A percentile compares a stretch with the other conserved stretches of the same genome.
Evolutionary conservation across 1,140 invertebrate species (phyloP).

Genomic region (Pachyrhynchus sulphureomaculatus): DNA sequence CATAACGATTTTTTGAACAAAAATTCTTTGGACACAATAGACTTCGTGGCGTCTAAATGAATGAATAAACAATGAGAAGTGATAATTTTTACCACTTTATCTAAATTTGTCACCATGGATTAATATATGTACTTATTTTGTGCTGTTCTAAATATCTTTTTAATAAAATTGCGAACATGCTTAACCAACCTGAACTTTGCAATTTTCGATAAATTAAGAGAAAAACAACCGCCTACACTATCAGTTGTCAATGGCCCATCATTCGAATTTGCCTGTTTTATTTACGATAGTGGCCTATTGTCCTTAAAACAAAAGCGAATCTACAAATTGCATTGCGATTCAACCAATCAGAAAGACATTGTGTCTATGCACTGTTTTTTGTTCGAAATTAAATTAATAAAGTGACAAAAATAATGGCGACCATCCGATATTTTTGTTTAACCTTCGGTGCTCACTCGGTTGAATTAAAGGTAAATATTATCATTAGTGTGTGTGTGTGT

Average conservation of each 20-base stretch:
- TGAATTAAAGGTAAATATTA: slow-evolving; percentile 40
- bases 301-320: slow-evolving; percentile 45
- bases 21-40: too few relatives aligned
- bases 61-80: too few relatives aligned
- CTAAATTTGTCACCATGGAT: too few relatives aligned
- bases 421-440: slow-evolving; percentile 41
- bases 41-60: too few relatives aligned
- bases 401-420: slow-evolving; percentile 41
- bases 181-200: slow-evolving; percentile 18
- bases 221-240: slow-evolving; percentile 15
- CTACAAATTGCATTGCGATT: slow-evolving; percentile 53
- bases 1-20: too few relatives aligned
- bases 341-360: slow-evolving; percentile 53
- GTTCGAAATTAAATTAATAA: slow-evolving; percentile 45
- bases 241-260: slow-evolving; percentile 29
- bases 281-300: slow-evolving; percentile 47
- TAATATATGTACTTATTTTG: too few relatives aligned
- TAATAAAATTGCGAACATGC: slow-evolving; percentile 12
- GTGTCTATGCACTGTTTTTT: slow-evolving; percentile 46
- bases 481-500: slow-evolving; percentile 16
- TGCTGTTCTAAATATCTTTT: too few relatives aligned
- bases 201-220: slow-evolving; percentile 32
- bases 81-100: too few relatives aligned
- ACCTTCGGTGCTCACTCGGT: slow-evolving; percentile 34
- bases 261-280: slow-evolving; percentile 45